Evolutionary conservation across 2,113 vertebrate species (phyloP).

Genomic region (Prunella fulvescens): DNA sequence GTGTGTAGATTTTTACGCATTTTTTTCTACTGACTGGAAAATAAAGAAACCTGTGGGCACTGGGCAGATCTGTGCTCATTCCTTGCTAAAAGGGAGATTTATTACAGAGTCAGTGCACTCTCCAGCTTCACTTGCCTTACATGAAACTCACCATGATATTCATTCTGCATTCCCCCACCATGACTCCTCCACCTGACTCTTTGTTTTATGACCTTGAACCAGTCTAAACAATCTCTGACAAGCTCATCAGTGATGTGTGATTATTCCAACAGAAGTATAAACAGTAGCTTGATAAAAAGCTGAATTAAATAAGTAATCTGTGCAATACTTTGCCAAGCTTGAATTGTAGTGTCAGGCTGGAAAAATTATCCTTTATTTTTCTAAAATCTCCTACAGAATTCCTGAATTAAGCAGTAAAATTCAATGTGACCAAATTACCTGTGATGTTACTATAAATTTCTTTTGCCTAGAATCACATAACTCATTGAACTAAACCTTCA

Average conservation of each 20-base stretch:
- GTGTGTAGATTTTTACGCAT: neutral
- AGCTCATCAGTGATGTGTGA: conserved; percentile 21
- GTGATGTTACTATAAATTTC: neutral
- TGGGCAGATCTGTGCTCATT: neutral
- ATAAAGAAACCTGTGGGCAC: neutral
- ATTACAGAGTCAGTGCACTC: neutral
- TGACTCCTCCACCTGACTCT: neutral
- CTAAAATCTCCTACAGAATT: neutral
- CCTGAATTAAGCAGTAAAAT: neutral
- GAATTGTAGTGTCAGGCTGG: neutral
- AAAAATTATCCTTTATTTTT: neutral
- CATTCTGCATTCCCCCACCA: neutral
- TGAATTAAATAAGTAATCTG: neutral
- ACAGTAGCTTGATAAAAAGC: neutral
- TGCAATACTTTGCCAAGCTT: neutral
- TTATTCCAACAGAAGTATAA: neutral
- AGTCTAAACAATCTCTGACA: conserved; percentile 14
- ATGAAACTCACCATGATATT: neutral
- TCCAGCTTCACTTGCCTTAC: neutral
- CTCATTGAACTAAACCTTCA: neutral
- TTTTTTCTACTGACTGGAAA: neutral
- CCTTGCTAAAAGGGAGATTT: neutral
- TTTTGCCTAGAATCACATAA: neutral
- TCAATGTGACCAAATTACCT: neutral
- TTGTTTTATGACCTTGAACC: conserved; percentile 20